Conservation (phyloP, 2,113 vertebrate genomes). For the Cyanoliseus patagonus region DNA sequence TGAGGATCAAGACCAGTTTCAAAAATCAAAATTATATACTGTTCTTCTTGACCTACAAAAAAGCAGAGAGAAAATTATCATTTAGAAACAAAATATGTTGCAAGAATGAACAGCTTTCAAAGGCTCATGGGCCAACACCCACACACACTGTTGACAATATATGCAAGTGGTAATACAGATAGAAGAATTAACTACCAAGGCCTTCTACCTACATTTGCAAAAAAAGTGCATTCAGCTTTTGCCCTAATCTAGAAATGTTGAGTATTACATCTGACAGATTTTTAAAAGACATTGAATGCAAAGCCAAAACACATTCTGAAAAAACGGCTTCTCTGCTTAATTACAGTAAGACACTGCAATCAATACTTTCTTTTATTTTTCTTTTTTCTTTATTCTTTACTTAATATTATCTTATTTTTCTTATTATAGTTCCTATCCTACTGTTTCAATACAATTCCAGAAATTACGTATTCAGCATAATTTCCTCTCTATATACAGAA, state of each 20-base stretch:
- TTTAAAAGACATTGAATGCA: background rate
- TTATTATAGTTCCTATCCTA: background rate
- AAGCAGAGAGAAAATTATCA: background rate
- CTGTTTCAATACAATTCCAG: background rate
- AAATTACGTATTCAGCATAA: background rate
- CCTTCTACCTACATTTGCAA: background rate
- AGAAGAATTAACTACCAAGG: background rate
- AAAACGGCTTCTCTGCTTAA: background rate
- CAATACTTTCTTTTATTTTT: background rate
- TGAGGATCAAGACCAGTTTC: constrained; percentile 86
- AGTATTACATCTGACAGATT: background rate
- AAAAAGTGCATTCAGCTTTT: background rate
- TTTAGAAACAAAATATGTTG: background rate
- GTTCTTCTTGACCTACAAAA: constrained; percentile 85
- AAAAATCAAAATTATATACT: constrained; percentile 95
- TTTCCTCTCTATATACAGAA: background rate
- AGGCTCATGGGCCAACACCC: fast-evolving
- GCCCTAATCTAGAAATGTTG: background rate
- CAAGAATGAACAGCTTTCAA: background rate
- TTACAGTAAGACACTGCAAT: background rate
- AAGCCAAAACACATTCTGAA: background rate
- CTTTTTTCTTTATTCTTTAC: no score
- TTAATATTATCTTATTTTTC: background rate
- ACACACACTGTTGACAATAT: background rate
- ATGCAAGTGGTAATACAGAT: background rate